Evolutionary conservation across 2,113 vertebrate species (phyloP), one percentile per base, ranked within the genome.

Genomic region (Alligator mississippiensis): DNA sequence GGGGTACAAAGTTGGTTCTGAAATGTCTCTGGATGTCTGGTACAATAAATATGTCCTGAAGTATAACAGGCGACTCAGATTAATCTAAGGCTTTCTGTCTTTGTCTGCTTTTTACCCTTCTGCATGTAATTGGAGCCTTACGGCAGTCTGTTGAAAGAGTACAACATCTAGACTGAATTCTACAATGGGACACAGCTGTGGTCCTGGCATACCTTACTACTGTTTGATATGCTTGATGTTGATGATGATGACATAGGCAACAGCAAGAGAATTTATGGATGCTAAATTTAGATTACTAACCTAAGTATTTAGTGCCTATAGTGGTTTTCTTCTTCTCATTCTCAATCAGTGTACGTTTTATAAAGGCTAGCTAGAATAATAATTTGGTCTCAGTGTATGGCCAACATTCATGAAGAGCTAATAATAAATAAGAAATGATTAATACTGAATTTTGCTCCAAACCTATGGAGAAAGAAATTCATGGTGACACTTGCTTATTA

Each of bases 91-190:
- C 21, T 78, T 95, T 92, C 90, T 91, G 85, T 90, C 15, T 87
- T 93, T 96, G 87, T 55, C 59, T 14, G 30, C 77, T 87, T 93
- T 92, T 83, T 95, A 94, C 82, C 93, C 83, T 83, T 85, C 9
- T 11, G 80, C 83, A 66, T 78, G 82, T 89, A 82, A 92, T 1
- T 85, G 77, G 82, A 78, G 82, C 84, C 93, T 93, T 92, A 80
- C 59, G 19, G 94, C 68, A 38, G n/a, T 68, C 28, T 87, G 93
- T 27, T 0, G 61, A 87, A 87, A 47, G 95, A 85, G 76, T 83
- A 90, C 96, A 93, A 82, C 84, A 87, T 18, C 1, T 4, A 94
- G 63, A 78, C 70, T 66, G 90, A 85, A 93, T 92, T 95, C 92
- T 94, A 92, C 93, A 92, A 85, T 57, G 24, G 77, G 12, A 34